A percentile compares a stretch with the other conserved stretches of the same genome.
Evolutionary conservation across 2,113 vertebrate genomes (phyloP).

Genomic region (Cyprinus carpio): DNA sequence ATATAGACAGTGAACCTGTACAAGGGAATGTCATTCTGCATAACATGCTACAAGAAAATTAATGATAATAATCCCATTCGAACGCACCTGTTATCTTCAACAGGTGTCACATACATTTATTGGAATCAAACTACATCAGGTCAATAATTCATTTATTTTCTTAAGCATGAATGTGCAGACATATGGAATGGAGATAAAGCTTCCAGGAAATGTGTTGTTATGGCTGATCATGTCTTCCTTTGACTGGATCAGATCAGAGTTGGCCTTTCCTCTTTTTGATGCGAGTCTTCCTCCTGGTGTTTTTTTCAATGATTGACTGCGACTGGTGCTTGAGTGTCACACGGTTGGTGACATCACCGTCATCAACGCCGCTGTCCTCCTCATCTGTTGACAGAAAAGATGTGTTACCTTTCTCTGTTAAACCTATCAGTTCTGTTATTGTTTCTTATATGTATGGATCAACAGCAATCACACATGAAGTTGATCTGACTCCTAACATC

Average conservation of each 20-base stretch:
- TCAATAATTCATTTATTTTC: background rate
- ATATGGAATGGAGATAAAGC: background rate
- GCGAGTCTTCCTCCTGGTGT: constrained; percentile 77
- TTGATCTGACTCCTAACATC: background rate
- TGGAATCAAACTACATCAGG: background rate
- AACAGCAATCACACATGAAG: background rate
- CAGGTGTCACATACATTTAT: background rate
- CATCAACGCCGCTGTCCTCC: constrained; percentile 77
- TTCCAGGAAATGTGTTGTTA: background rate
- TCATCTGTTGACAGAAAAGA: constrained; percentile 70
- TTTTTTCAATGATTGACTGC: constrained; percentile 81
- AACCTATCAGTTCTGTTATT: background rate
- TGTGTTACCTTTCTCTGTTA: background rate
- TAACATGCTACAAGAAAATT: background rate
- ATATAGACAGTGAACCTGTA: background rate
- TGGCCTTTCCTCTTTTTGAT: constrained; percentile 75
- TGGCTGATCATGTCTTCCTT: background rate
- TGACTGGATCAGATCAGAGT: constrained; percentile 53
- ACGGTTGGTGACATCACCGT: constrained; percentile 73
- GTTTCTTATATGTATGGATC: background rate
- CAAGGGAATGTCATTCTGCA: background rate
- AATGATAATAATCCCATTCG: background rate
- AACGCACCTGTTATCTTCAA: background rate
- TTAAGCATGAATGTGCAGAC: background rate
- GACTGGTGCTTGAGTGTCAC: constrained; percentile 80